Base-by-base conservation (phyloP, 1,140 invertebrate species). In the Lutraria rhynchaena region DNA sequence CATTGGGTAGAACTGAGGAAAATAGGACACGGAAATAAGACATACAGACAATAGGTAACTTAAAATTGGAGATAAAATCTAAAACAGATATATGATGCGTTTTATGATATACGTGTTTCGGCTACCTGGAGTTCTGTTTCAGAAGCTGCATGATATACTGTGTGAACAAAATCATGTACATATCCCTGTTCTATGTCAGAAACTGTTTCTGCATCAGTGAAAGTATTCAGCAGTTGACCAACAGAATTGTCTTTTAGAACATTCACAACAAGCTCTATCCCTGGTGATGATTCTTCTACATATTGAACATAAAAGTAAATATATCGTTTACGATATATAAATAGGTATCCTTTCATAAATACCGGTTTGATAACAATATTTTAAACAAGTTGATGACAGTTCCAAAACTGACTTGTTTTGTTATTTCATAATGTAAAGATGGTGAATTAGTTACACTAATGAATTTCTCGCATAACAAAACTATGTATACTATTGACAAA, bases 151-250 rank as follows among this genome's bases (percentile, higher is more conserved):
- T 60, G n/a, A 27, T 74, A 74, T 33, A 74, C 55, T 5, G 55
- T 74, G 31, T 74, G 70, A 0, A 74, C 53, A 58, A 74, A 74
- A 51, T 74, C 70, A 27, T 74, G 33, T 41, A 58, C 44, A 27
- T 74, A 74, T 35, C 41, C 70, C 15, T 74, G 29, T 37, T 58
- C 31, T 37, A 35, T 49, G 5, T 70, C 67, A 33, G 27, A 11
- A 1, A 70, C 15, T 27, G 29, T n/a, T 3, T 31, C 15, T 41
- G 19, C 13, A 7, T 44, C 4, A 22, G 60, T 3, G 3, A 35
- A 19, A 37, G n/a, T n/a, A 3, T n/a, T 19, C 1, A 63, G 13
- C 1, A 63, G n/a, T 41, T 35, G 37, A 7, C 60, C 33, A 22
- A 63, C 15, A 24, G 60, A 33, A 63, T 63, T 33, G 3, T 41